Evolutionary conservation across 2,888 invertebrate genomes (phyloP).

Genomic region (Microctonus hyperodae): DNA sequence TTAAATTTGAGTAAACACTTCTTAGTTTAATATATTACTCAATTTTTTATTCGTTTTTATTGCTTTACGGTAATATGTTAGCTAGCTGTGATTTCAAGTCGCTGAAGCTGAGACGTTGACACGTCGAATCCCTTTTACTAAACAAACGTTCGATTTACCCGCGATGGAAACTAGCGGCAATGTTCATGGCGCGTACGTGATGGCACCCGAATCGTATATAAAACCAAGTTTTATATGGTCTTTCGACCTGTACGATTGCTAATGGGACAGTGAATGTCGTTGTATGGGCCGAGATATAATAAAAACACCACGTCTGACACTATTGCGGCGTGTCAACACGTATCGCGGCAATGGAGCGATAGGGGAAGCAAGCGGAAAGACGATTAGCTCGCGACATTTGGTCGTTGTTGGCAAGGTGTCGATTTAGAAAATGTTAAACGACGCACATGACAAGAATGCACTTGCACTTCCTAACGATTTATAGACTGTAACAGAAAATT

Average conservation of each 20-base stretch:
- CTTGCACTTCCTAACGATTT: slow-evolving; percentile 13
- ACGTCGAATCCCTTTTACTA: slow-evolving; percentile 19
- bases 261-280: slow-evolving; percentile 21
- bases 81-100: not conserved
- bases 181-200: slow-evolving; percentile 51
- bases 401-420: slow-evolving; percentile 42
- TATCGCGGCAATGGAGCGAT: slow-evolving; percentile 29
- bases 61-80: not conserved
- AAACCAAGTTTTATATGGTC: slow-evolving; percentile 34
- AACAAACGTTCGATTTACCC: slow-evolving; percentile 37
- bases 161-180: slow-evolving; percentile 52
- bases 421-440: slow-evolving; percentile 43
- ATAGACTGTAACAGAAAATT: not conserved
- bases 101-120: slow-evolving; percentile 21
- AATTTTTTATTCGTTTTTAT: not conserved
- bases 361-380: slow-evolving; percentile 34
- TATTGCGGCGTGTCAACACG: slow-evolving; percentile 45
- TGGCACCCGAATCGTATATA: slow-evolving; percentile 51
- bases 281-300: slow-evolving; percentile 5
- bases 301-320: slow-evolving; percentile 35
- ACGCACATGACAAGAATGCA: slow-evolving; percentile 40
- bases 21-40: no score
- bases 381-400: slow-evolving; percentile 45
- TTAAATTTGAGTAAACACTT: no score
- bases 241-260: slow-evolving; percentile 25